Conservation (phyloP, 2,888 invertebrate species). For the Drosophila demipolita region DNA sequence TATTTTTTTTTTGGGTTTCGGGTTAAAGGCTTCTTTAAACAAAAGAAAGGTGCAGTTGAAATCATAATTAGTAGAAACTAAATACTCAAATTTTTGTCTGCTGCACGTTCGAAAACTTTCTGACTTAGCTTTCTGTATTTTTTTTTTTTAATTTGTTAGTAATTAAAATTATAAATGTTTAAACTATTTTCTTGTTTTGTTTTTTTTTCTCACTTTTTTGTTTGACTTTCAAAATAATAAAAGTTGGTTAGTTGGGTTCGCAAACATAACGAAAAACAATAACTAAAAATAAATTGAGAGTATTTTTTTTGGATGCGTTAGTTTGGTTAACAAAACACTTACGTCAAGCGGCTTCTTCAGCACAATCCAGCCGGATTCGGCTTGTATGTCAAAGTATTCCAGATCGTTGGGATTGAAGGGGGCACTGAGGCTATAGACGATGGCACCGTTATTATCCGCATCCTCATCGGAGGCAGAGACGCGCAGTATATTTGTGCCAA, state of each 20-base stretch:
- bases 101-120: conserved; percentile 18
- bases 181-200: background rate
- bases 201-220: background rate
- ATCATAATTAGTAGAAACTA: conserved; percentile 40
- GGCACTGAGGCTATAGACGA: conserved; percentile 95
- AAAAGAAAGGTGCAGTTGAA: conserved; percentile 72
- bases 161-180: conserved; percentile 37
- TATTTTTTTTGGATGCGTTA: conserved; percentile 3
- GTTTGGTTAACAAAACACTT: conserved; percentile 87
- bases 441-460: conserved; percentile 98
- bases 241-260: conserved; percentile 68
- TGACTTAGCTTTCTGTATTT: conserved; percentile 4
- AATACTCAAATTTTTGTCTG: conserved; percentile 26
- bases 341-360: conserved; percentile 97
- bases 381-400: conserved; percentile 98
- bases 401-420: conserved; percentile 95
- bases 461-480: conserved; percentile 99
- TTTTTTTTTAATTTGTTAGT: conserved; percentile 54
- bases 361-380: conserved; percentile 98
- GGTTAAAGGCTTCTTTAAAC: conserved; percentile 36
- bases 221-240: conserved; percentile 45
- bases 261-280: conserved; percentile 53
- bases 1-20: background rate
- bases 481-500: conserved; percentile 96
- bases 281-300: background rate